These are phyloP conservation scores for Phacellophora camtschatica DNA, from an alignment of 30 jellyfish, hydroid and myxozoan genomes.

Conservation along the genomic window DNA sequence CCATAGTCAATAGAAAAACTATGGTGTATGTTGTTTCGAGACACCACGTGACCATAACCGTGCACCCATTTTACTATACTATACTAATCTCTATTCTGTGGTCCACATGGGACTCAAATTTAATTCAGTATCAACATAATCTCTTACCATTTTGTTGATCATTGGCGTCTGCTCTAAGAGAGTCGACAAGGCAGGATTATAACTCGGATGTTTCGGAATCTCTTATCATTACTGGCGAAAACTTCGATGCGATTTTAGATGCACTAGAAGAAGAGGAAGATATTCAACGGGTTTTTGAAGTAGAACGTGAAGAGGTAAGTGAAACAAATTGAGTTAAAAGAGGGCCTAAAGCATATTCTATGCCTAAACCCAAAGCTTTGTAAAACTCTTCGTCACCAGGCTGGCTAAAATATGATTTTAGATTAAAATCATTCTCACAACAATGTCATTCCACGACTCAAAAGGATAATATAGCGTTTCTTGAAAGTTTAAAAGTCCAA, in stretches of 20 bases:
- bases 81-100: no score
- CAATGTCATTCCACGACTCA: background rate
- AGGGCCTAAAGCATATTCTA: background rate
- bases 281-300: background rate
- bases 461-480: background rate
- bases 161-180: constrained; percentile 12
- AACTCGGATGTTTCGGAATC: constrained; percentile 15
- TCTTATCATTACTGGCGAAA: background rate
- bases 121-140: no score
- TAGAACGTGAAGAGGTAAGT: background rate
- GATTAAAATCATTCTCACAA: background rate
- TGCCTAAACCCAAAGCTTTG: no score
- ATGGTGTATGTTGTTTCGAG: background rate
- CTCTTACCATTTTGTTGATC: background rate
- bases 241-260: background rate
- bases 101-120: no score
- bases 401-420: constrained; percentile 1
- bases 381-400: background rate
- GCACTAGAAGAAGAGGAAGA: constrained; percentile 1
- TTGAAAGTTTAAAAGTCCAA: no score
- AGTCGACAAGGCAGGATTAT: background rate
- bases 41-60: background rate
- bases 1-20: constrained; percentile 7
- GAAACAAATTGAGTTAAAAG: background rate
- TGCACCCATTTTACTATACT: no score